Base-by-base conservation (phyloP, 2,113 vertebrate genomes). In the Fulica atra region DNA sequence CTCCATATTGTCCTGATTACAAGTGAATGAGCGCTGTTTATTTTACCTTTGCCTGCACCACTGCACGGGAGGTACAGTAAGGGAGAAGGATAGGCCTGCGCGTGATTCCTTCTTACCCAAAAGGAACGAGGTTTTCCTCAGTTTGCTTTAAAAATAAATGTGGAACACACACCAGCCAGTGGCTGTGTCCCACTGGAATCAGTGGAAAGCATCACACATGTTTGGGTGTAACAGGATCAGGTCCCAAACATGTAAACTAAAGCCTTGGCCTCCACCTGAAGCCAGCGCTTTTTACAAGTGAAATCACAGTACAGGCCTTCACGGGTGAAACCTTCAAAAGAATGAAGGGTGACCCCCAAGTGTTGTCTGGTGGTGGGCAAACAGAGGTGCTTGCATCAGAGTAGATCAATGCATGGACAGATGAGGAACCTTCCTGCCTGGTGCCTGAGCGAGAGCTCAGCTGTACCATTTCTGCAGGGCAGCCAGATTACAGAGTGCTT, bases 391-490 rank as follows among this genome's bases (percentile, higher is more conserved):
- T 70, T 64, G 29, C 25, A 0, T 26, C 6, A 10, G 65, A 71
- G 53, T 2, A 35, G 25, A 11, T 1, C 33, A 8, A 36, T 7
- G 10, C 28, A 4, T 0, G 14, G 25, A 1, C 2, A 23, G 89
- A 17, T 17, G 13, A 61, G 73, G 65, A 84, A 12, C 29, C 18
- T 40, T 48, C 50, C 71, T 6, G 24, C 35, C 24, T 12, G 21
- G 0, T 24, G 38, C 50, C 13, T 1, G 4, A 3, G 35, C 0
- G 0, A 76, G 63, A 12, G 0, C 29, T 36, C 19, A 16, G 42
- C 64, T 65, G 25, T 12, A 17, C 29, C 17, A 9, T 33, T 26
- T 36, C 2, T 7, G 35, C 11, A 25, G 4, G 64, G 10, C 13
- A 16, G 59, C 4, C 29, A 6, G 12, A 16, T 80, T 21, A n/a